These are phyloP conservation scores for Acridotheres tristis DNA, from an alignment of 2,797 vertebrate species.

Conservation along the genomic window DNA sequence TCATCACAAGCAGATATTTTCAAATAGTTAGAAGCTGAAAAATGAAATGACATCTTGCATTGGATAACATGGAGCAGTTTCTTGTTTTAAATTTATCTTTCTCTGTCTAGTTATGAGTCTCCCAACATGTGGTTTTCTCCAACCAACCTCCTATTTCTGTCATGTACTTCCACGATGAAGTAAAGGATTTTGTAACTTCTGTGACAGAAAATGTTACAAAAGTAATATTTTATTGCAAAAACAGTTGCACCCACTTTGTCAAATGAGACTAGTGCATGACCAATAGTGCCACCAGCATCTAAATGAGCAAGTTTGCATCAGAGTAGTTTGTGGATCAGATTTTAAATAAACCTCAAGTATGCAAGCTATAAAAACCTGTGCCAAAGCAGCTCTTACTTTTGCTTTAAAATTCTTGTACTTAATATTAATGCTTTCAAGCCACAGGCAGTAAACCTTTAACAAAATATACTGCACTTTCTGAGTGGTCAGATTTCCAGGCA, in stretches of 20 bases:
- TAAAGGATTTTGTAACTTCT: not conserved
- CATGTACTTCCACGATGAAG: not conserved
- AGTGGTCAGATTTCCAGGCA: conserved; percentile 11
- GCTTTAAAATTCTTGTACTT: not conserved
- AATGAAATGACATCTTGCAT: not conserved
- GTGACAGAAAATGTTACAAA: not conserved
- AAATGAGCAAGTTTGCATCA: not conserved
- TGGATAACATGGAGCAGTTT: not conserved
- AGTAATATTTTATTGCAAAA: not conserved
- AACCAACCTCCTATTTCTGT: not conserved
- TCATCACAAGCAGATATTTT: not conserved
- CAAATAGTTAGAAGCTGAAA: not conserved
- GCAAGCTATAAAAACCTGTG: not conserved
- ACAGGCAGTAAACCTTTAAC: not conserved
- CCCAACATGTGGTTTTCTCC: not conserved
- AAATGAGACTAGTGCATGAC: not conserved
- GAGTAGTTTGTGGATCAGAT: not conserved
- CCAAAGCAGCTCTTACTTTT: not conserved
- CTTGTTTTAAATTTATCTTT: not conserved
- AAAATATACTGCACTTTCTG: conserved; percentile 18
- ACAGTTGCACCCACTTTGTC: not conserved
- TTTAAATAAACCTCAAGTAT: conserved; percentile 36
- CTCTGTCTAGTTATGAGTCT: not conserved
- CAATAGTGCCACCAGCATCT: not conserved
- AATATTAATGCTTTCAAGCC: conserved; percentile 10